These are phyloP conservation scores for Neodiprion lecontei DNA, from an alignment of 1,140 invertebrate genomes.

Conservation along the genomic window DNA sequence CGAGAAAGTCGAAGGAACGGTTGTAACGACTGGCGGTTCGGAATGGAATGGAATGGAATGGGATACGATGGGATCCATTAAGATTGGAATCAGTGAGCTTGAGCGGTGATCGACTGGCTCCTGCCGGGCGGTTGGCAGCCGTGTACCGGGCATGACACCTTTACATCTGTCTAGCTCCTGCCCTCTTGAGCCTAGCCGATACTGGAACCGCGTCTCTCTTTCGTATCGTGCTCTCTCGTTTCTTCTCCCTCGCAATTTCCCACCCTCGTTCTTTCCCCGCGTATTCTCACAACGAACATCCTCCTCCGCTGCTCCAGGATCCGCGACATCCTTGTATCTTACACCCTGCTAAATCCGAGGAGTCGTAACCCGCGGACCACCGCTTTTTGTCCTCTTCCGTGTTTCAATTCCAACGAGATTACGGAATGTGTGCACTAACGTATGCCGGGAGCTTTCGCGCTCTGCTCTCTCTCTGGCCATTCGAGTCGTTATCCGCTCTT, in stretches of 20 bases:
- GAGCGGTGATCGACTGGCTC: conserved; percentile 6
- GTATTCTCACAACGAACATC: no score
- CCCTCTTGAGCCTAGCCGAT: not conserved
- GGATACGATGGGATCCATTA: conserved; percentile 1
- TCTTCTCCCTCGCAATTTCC: not conserved
- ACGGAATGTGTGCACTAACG: not conserved
- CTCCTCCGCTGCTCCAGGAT: no score
- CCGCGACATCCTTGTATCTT: not conserved
- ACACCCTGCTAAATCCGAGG: not conserved
- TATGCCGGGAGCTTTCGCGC: no score
- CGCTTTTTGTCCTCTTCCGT: not conserved
- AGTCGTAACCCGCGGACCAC: not conserved
- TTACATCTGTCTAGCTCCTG: not conserved
- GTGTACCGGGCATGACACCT: not conserved
- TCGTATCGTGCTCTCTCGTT: not conserved
- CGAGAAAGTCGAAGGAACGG: not conserved
- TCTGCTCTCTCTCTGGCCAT: no score
- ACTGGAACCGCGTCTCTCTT: not conserved
- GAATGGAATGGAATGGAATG: not conserved
- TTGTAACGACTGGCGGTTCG: not conserved
- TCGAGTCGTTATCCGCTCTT: no score
- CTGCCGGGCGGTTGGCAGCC: not conserved
- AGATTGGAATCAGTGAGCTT: conserved; percentile 2
- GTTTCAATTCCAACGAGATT: conserved; percentile 7
- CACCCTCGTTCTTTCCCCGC: not conserved